phyloP scores from a whole-genome alignment of 2,113 vertebrate genomes.

The Apaloderma vittatum region DNA sequence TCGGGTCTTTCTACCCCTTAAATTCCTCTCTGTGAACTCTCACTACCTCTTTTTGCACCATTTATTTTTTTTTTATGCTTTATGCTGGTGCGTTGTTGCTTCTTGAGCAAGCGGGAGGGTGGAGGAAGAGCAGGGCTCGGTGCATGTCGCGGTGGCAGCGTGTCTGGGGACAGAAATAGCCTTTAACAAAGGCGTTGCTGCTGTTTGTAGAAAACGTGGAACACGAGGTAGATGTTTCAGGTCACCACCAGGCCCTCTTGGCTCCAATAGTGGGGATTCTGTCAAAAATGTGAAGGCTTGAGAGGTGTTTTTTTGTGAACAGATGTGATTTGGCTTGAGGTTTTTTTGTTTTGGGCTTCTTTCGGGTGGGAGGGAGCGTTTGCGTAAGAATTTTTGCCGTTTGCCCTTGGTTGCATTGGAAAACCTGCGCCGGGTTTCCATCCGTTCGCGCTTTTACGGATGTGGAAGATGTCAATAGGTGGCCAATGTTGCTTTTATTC shows the following conservation, averaged over 20 bases:
- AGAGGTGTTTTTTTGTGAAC: not conserved
- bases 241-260: too few species aligned
- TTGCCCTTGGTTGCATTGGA: not conserved
- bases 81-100: not conserved
- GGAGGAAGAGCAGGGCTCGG: not conserved
- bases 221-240: not conserved
- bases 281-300: not conserved
- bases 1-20: not conserved
- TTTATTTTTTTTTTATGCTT: not conserved
- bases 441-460: not conserved
- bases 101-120: not conserved
- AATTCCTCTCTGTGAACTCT: slow-evolving; percentile 30
- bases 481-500: not conserved
- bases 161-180: not conserved
- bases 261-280: not conserved
- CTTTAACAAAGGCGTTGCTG: not conserved
- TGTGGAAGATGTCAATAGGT: not conserved
- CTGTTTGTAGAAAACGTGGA: not conserved
- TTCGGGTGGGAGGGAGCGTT: not conserved
- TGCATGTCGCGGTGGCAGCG: not conserved
- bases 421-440: not conserved
- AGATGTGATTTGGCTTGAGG: not conserved
- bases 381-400: not conserved
- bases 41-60: slow-evolving; percentile 30
- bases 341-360: not conserved